Evolutionary conservation across 2,113 vertebrate genomes (phyloP).

Genomic region (Octodon degus): DNA sequence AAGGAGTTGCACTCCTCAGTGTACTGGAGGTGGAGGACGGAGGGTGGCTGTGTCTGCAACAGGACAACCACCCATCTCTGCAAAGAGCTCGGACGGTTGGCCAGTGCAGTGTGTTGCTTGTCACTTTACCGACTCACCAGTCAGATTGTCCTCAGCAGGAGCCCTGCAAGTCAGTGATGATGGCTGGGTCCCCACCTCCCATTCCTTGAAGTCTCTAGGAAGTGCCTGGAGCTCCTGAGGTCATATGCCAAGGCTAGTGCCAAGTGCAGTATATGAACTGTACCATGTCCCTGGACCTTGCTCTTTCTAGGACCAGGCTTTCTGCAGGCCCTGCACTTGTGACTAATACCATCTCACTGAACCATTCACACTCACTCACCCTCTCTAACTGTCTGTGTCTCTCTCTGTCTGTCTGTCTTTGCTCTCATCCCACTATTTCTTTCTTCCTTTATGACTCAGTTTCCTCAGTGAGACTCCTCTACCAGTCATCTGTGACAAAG

Average conservation of each 20-base stretch:
- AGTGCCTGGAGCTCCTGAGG: background rate
- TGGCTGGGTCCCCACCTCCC: background rate
- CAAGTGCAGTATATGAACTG: background rate
- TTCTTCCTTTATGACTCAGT: slow-evolving; percentile 32
- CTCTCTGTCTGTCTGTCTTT: background rate
- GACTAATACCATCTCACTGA: background rate
- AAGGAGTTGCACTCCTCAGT: background rate
- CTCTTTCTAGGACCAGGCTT: background rate
- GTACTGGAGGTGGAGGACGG: rapidly evolving
- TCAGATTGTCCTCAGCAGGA: background rate
- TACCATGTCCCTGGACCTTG: rapidly evolving
- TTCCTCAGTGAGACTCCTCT: slow-evolving; percentile 51
- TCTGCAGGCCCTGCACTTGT: background rate
- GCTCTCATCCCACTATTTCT: background rate
- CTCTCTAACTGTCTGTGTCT: background rate
- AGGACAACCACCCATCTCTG: rapidly evolving
- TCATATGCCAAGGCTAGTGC: background rate
- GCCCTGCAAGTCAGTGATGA: background rate
- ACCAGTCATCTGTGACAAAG: slow-evolving; percentile 33
- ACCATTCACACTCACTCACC: rapidly evolving
- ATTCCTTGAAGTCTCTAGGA: slow-evolving; percentile 38
- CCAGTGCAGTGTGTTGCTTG: background rate
- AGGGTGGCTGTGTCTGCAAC: background rate
- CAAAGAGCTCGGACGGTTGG: background rate
- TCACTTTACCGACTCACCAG: background rate